These are phyloP conservation scores for Oscarella lobularis DNA, from an alignment of 37 sponge, comb jelly and placozoan genomes.

Conservation along the genomic window DNA sequence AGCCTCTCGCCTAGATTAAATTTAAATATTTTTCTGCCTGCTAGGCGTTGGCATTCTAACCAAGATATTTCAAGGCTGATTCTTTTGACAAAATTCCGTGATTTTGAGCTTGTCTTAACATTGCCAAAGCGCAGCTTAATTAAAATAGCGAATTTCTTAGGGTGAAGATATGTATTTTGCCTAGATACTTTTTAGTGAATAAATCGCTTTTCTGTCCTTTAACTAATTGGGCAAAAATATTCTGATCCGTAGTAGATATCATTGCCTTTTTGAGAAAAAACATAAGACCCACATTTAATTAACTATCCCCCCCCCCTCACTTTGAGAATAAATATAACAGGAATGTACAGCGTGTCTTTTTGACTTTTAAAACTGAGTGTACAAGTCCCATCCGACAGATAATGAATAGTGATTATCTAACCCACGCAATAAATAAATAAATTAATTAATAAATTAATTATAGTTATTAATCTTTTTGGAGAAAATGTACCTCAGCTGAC, in stretches of 20 bases:
- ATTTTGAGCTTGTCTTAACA: conserved; percentile 32
- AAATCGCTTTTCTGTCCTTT: conserved; percentile 39
- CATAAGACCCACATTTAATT: neutral
- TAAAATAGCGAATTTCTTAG: too few species aligned
- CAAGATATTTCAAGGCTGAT: conserved; percentile 49
- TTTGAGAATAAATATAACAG: conserved; percentile 78
- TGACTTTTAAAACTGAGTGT: conserved; percentile 55
- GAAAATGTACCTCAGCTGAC: conserved; percentile 41
- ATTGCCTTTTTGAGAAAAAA: conserved; percentile 32
- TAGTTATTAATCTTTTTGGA: neutral
- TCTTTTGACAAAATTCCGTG: conserved; percentile 35
- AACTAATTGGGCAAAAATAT: conserved; percentile 59
- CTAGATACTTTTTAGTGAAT: conserved; percentile 57
- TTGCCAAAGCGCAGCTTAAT: conserved; percentile 60
- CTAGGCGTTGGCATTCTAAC: conserved; percentile 2
- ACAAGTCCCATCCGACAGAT: conserved; percentile 75
- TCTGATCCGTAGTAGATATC: conserved; percentile 36
- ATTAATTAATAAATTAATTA: neutral
- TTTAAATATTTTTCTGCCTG: neutral
- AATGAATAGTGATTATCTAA: conserved; percentile 79
- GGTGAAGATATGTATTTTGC: too few species aligned
- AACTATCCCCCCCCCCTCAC: neutral
- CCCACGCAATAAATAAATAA: neutral
- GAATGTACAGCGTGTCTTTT: conserved; percentile 68
- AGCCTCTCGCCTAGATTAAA: conserved; percentile 46